Conservation (phyloP, 64 coral and sea anemone genomes). For the Cladopsammia gracilis region DNA sequence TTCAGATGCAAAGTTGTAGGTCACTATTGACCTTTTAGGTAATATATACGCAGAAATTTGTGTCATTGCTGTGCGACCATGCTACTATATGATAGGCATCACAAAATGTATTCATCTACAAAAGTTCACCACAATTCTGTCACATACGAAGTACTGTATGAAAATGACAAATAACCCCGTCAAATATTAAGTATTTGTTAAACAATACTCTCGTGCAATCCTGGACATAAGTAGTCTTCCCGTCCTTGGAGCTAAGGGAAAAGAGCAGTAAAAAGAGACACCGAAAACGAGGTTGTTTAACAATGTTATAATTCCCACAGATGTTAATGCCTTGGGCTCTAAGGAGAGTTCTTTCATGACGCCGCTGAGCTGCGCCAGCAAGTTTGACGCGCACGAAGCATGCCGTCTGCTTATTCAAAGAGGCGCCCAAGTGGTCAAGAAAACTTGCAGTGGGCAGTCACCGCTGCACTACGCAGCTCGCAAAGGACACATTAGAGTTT, state of each 20-base stretch:
- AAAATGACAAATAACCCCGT: too few relatives aligned
- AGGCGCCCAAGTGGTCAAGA: slow-evolving; percentile 58
- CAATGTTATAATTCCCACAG: not conserved
- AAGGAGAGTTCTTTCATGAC: slow-evolving; percentile 2
- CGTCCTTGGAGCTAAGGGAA: not conserved
- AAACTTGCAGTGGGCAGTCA: slow-evolving; percentile 77
- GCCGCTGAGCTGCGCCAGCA: slow-evolving; percentile 67
- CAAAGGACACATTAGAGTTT: slow-evolving; percentile 34
- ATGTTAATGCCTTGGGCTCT: slow-evolving; percentile 58
- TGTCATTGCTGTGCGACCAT: too few relatives aligned
- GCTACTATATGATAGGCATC: too few relatives aligned
- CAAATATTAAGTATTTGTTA: too few relatives aligned
- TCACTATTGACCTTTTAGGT: too few relatives aligned
- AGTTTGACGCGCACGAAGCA: slow-evolving; percentile 70
- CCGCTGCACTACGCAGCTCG: slow-evolving; percentile 80
- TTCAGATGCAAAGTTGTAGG: too few relatives aligned
- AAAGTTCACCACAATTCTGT: too few relatives aligned
- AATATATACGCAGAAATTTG: too few relatives aligned
- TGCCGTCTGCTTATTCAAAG: slow-evolving; percentile 71
- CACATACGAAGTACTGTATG: too few relatives aligned
- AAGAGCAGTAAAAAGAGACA: not conserved
- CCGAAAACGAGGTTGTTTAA: not conserved
- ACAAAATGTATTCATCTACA: too few relatives aligned
- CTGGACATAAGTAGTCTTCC: too few relatives aligned
- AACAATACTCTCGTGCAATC: too few relatives aligned